Evolutionary conservation across 2,113 vertebrate species (phyloP).

Genomic region (Protobothrops mucrosquamatus): DNA sequence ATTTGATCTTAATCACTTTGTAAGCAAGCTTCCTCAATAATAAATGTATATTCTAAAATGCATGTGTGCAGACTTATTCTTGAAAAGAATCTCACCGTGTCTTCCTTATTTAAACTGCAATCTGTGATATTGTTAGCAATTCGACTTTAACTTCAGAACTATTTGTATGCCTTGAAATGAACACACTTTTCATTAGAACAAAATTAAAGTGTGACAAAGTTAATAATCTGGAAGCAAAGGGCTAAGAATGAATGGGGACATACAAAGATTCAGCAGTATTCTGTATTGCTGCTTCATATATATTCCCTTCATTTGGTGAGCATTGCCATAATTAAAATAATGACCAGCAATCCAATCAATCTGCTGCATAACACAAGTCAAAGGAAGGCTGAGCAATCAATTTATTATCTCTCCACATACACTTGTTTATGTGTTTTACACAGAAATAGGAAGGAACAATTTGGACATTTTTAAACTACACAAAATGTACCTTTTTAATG

Average conservation of each 20-base stretch:
- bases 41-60: not conserved
- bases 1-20: not conserved
- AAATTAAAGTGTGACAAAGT: not conserved
- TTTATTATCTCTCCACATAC: not conserved
- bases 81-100: not conserved
- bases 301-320: not conserved
- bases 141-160: not conserved
- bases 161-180: not conserved
- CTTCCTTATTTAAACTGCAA: not conserved
- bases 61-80: not conserved
- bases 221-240: not conserved
- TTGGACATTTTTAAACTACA: not conserved
- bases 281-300: not conserved
- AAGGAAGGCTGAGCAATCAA: not conserved
- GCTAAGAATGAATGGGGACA: not conserved
- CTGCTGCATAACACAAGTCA: not conserved
- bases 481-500: not conserved
- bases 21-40: not conserved
- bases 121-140: not conserved
- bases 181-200: not conserved
- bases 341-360: not conserved
- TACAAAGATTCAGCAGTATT: not conserved
- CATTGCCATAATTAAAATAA: not conserved
- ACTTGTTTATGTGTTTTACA: not conserved
- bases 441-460: not conserved